These are phyloP conservation scores for Stictonetta naevosa DNA, from an alignment of 2,113 vertebrate species.

Conservation along the genomic window DNA sequence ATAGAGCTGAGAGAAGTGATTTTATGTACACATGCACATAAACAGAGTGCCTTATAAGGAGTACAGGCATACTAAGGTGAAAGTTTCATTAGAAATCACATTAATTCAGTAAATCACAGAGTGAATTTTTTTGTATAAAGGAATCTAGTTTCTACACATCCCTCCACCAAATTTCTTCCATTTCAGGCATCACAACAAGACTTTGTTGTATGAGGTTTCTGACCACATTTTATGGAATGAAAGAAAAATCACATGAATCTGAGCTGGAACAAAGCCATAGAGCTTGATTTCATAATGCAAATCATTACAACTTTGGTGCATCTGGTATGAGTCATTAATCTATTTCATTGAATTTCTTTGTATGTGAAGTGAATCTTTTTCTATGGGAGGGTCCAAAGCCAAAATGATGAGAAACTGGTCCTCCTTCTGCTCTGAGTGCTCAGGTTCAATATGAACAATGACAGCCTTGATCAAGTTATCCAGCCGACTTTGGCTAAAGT, in stretches of 20 bases:
- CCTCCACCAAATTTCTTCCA: background rate
- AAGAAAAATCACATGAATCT: constrained; percentile 4
- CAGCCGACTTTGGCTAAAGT: background rate
- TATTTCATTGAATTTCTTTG: background rate
- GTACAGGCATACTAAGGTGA: background rate
- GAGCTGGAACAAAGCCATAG: background rate
- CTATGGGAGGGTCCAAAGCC: background rate
- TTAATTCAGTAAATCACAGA: background rate
- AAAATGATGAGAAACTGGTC: background rate
- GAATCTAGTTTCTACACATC: background rate
- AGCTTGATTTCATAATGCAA: constrained; percentile 6
- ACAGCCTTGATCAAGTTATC: background rate
- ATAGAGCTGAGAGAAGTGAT: constrained; percentile 6
- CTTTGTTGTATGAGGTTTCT: background rate
- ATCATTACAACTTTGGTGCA: background rate
- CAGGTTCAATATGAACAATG: background rate
- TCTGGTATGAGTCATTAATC: background rate
- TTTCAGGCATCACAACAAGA: background rate
- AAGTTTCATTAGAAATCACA: constrained; percentile 14
- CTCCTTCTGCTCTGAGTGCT: background rate
- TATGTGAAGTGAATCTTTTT: background rate
- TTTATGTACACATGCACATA: background rate
- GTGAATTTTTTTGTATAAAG: background rate
- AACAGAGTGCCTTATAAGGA: constrained; percentile 7
- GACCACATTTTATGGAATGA: background rate